Evolutionary conservation across 2,113 vertebrate genomes (phyloP), one percentile per base, ranked within the genome.

Genomic region (Pipa parva): DNA sequence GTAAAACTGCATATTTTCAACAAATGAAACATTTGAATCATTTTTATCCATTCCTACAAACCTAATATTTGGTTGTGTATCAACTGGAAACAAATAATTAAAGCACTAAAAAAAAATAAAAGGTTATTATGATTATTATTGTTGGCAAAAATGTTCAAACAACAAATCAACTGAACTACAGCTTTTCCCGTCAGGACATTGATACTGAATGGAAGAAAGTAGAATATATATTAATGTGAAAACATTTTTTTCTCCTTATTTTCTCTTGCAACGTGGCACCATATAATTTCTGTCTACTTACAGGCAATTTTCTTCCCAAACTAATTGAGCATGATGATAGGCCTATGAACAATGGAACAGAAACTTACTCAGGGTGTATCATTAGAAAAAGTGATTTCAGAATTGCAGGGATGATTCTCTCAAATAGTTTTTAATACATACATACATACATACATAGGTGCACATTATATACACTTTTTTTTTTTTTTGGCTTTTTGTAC

Each of bases 251-350:
- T 51, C 17, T 26, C 24, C 42, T 48, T 68, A 33, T 36, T 21
- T 59, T 42, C 17, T 20, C 50, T 37, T 31, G 6, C 56, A 51
- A 36, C 26, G 56, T 68, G 27, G 29, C 46, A 68, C 56, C 56
- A 51, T 68, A 51, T 68, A 59, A 68, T 68, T 68, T 68, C 31
- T 57, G 59, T 68, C 59, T 68, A 68, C 65, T 68, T 68, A 59
- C 56, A 20, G 59, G 56, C 65, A 51, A 68, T 68, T 68, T 68
- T 68, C 65, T 50, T 56, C 31, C 65, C 65, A 68, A 68, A 68
- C 65, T 68, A 68, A 68, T 68, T 68, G 65, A 68, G 25, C 45
- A 68, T 68, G 56, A 68, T 68, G 65, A 68, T 52, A 68, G 65
- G 56, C 52, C 59, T 59, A 29, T 4, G 56, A 68, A 68, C 65